Percentiles rank a stretch among this genome's conserved stretches.
These are phyloP conservation scores for Pemphigus obesinymphae DNA, from an alignment of 1,140 invertebrate species.

Conservation along the genomic window DNA sequence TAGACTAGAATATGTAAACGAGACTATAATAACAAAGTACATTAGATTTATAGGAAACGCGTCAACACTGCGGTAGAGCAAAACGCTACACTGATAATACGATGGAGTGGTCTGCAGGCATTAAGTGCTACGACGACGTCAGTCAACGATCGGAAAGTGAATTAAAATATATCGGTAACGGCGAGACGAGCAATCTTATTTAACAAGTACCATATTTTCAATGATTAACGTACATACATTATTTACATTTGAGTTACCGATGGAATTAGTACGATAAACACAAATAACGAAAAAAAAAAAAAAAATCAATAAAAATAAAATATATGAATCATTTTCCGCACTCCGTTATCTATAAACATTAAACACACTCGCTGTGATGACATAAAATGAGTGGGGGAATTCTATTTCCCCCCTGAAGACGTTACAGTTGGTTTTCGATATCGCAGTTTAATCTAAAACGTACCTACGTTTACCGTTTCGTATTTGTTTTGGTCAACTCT, in stretches of 20 bases:
- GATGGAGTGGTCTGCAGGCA: not conserved
- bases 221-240: not conserved
- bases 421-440: not conserved
- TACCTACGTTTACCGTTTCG: not conserved
- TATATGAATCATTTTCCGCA: not conserved
- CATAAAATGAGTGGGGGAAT: not conserved
- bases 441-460: too few species aligned
- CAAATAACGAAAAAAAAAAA: not conserved
- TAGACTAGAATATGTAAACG: not conserved
- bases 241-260: not conserved
- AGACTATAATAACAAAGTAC: too few species aligned
- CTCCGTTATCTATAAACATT: not conserved
- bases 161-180: not conserved
- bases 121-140: not conserved
- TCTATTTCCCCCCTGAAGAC: not conserved
- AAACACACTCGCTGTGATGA: not conserved
- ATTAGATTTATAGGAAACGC: not conserved
- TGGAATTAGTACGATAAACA: conserved; percentile 19
- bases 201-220: not conserved
- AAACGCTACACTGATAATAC: not conserved
- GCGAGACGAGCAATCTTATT: not conserved
- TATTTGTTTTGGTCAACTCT: too few species aligned
- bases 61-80: not conserved
- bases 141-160: not conserved
- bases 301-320: not conserved